phyloP scores from a whole-genome alignment of 2,113 vertebrate genomes.

The Prochilodus magdalenae region DNA sequence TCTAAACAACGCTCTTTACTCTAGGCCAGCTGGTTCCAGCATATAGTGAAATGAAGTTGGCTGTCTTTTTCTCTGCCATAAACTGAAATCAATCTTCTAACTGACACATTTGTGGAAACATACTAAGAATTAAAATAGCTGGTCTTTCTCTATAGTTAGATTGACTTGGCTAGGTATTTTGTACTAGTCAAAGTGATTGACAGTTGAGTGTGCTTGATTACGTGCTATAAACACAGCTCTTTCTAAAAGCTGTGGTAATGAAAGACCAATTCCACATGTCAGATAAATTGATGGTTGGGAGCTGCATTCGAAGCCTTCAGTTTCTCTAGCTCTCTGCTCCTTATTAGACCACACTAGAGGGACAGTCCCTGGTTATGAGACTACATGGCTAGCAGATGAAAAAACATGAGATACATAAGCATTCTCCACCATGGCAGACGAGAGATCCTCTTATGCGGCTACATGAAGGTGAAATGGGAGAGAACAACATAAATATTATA shows the following conservation, averaged over 20 bases:
- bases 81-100: background rate
- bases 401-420: background rate
- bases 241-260: background rate
- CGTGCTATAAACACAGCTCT: background rate
- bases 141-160: background rate
- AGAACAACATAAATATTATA: background rate
- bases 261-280: slow-evolving; percentile 1
- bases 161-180: background rate
- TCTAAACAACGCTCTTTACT: no score
- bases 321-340: background rate
- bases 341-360: background rate
- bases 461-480: background rate
- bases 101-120: background rate
- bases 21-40: background rate
- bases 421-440: background rate
- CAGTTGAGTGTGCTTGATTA: background rate
- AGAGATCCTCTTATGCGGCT: background rate
- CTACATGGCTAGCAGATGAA: background rate
- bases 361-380: no score
- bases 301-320: background rate
- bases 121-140: background rate
- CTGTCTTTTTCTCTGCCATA: background rate
- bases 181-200: background rate
- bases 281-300: background rate
- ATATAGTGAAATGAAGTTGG: background rate